phyloP scores from a whole-genome alignment of 1,140 invertebrate species.

The Drosophila chauvacae region DNA sequence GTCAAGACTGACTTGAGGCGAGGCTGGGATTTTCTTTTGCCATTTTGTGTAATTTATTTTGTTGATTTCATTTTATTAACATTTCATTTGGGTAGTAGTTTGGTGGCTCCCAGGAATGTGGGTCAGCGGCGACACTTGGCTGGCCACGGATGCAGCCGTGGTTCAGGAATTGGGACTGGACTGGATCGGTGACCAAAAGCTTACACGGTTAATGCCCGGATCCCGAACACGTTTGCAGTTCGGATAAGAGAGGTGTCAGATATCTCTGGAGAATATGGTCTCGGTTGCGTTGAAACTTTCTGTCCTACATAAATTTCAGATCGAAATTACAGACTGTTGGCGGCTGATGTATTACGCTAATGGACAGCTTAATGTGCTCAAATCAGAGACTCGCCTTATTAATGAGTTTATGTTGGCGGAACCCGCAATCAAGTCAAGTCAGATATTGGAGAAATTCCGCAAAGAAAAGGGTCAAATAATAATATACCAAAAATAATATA shows the following conservation, averaged over 20 bases:
- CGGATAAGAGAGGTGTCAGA: conserved; percentile 70
- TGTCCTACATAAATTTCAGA: conserved; percentile 45
- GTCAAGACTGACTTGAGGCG: conserved; percentile 51
- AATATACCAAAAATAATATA: conserved; percentile 8
- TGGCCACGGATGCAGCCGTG: conserved; percentile 34
- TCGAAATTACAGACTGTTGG: conserved; percentile 49
- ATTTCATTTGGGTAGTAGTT: conserved; percentile 68
- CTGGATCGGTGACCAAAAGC: conserved; percentile 37
- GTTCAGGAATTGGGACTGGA: conserved; percentile 20
- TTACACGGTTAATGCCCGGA: conserved; percentile 64
- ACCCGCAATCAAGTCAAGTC: conserved; percentile 26
- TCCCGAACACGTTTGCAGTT: conserved; percentile 49
- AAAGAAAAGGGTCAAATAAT: background rate
- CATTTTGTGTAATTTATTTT: conserved; percentile 64
- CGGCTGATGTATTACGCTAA: conserved; percentile 58
- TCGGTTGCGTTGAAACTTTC: conserved; percentile 30
- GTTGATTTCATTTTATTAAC: conserved; percentile 58
- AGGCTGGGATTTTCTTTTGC: conserved; percentile 75
- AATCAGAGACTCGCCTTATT: conserved; percentile 35
- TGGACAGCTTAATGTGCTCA: conserved; percentile 52
- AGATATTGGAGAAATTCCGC: conserved; percentile 23
- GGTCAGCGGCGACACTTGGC: conserved; percentile 74
- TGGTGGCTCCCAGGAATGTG: conserved; percentile 63
- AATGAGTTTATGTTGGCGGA: conserved; percentile 33
- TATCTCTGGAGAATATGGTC: conserved; percentile 59